phyloP scores from a whole-genome alignment of 2,797 vertebrate genomes.

The Morelia viridis region DNA sequence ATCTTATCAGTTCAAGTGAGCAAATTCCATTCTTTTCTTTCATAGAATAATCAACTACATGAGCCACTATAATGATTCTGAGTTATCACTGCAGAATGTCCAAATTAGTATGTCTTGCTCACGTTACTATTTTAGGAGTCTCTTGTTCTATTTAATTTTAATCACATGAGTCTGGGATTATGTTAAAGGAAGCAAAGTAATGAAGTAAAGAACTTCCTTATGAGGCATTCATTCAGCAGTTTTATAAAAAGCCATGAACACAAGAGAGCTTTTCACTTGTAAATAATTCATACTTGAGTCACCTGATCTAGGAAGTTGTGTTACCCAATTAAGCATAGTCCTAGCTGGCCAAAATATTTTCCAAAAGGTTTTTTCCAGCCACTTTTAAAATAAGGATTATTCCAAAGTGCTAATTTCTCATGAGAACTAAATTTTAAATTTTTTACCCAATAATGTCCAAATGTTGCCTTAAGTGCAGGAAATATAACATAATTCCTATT shows the following conservation, averaged over 20 bases:
- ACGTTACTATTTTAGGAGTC: conserved; percentile 50
- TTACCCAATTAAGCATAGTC: conserved; percentile 3
- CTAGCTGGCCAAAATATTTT: neutral
- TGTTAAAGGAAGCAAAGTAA: conserved; percentile 45
- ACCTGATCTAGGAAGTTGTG: conserved; percentile 18
- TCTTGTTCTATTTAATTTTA: conserved; percentile 66
- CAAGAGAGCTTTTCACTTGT: conserved; percentile 1
- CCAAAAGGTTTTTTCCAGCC: neutral
- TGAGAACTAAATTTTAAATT: neutral
- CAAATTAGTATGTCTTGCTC: conserved; percentile 46
- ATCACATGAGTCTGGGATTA: conserved; percentile 39
- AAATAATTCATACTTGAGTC: conserved; percentile 25
- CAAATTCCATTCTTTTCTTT: conserved; percentile 20
- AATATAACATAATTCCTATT: neutral
- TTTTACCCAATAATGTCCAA: neutral
- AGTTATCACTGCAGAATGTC: neutral
- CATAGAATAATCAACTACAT: conserved; percentile 6
- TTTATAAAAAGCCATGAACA: conserved; percentile 27
- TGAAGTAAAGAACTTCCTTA: conserved; percentile 33
- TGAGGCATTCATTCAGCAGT: conserved; percentile 28
- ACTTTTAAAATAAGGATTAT: neutral
- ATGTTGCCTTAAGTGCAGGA: neutral
- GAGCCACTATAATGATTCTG: neutral
- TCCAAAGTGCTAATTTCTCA: neutral
- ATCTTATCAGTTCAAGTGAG: neutral